Evolutionary conservation across 1,140 invertebrate species (phyloP), one percentile per base, ranked within the genome.

Genomic region (Littorina saxatilis): DNA sequence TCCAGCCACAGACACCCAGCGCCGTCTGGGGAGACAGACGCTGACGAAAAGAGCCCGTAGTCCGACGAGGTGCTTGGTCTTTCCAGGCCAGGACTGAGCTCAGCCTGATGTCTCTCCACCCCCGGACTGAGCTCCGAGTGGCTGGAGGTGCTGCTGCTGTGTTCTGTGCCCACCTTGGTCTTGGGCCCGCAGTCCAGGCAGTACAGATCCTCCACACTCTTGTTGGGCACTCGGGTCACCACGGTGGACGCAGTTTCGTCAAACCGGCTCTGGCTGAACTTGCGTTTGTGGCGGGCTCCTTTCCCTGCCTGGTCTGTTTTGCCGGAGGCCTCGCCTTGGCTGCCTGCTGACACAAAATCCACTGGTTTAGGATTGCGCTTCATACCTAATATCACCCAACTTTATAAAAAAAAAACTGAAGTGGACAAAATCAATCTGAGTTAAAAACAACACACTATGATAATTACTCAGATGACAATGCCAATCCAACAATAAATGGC

Each of bases 151-250:
- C 63, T 70, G 43, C 63, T 80, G 40, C 40, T 47, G 61, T 72
- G 55, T 29, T 15, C 27, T 5, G 61, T 32, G 17, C 37, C 63
- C 13, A 5, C 32, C 40, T 50, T 52, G 35, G 76, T 27, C 61
- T 79, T 81, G 40, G 79, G 27, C 20, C 73, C 29, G 43, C 73
- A 82, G 47, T 86, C 87, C 63, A 80, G 72, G 79, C 82, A 81
- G 58, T 84, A 82, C 15, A 87, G 72, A 73, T 90, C 88, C 61
- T 88, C 88, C 4, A 90, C 86, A 74, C 86, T 89, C 80, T 85
- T 89, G 79, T 90, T 90, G 20, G 89, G 89, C 37, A 89, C 88
- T 23, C 87, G 80, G n/a, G 85, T 81, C 1, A 90, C 88, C 66
- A 88, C 74, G 1, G 86, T 86, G 0, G 88, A 87, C 5, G 68